Conservation (phyloP, 2,113 vertebrate species). For the Cryptomyrus ogoouensis region DNA sequence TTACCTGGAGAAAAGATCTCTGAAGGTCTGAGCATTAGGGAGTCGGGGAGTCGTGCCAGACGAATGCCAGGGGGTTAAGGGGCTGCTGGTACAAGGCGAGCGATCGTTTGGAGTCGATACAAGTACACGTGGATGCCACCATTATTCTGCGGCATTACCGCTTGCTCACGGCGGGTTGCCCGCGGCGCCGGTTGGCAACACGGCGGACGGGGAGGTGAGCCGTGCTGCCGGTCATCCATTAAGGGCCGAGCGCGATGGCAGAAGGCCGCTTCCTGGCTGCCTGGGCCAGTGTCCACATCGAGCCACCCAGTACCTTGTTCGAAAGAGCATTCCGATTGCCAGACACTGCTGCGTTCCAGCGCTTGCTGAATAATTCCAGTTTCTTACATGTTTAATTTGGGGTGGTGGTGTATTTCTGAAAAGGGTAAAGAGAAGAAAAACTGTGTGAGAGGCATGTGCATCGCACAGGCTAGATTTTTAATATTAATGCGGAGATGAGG, state of each 20-base stretch:
- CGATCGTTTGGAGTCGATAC: background rate
- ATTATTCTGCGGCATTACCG: background rate
- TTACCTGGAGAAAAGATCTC: background rate
- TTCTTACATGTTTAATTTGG: constrained; percentile 1
- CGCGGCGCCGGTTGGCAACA: background rate
- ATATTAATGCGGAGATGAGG: background rate
- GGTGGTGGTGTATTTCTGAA: background rate
- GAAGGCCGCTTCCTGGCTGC: background rate
- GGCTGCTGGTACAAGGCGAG: background rate
- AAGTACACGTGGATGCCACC: background rate
- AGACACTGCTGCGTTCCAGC: background rate
- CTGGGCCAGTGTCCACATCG: background rate
- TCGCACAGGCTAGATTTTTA: background rate
- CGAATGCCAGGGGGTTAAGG: background rate
- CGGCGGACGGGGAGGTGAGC: background rate
- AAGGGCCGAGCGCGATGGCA: background rate
- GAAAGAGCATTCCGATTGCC: background rate
- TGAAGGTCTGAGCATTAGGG: background rate
- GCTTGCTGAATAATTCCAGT: background rate
- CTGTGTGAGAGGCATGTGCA: background rate
- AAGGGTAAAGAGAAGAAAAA: background rate
- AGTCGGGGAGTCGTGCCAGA: background rate
- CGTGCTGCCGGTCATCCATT: background rate
- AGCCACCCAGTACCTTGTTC: background rate
- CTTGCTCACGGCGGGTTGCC: background rate